phyloP scores from a whole-genome alignment of 2,888 invertebrate species.

The Tetragonula carbonaria region DNA sequence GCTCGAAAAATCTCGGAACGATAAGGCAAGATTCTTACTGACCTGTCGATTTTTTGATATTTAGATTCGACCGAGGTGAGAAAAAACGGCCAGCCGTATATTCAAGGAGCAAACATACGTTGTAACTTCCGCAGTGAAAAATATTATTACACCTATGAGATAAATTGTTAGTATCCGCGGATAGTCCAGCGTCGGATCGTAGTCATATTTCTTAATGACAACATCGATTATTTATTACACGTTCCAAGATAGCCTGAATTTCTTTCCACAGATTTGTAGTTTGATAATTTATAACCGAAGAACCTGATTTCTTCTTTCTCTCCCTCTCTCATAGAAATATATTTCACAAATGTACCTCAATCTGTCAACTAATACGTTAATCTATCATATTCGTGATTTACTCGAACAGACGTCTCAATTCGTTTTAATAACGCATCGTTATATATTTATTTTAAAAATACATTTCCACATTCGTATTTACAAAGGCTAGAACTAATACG shows the following conservation, averaged over 20 bases:
- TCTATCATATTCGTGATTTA: too few species aligned
- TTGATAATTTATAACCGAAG: background rate
- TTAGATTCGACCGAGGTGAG: background rate
- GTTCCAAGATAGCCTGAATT: background rate
- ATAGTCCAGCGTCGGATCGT: background rate
- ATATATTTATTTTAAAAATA: too few species aligned
- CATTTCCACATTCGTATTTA: too few species aligned
- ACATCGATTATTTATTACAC: background rate
- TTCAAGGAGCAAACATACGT: background rate
- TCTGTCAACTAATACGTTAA: too few species aligned
- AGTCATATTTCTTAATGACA: background rate
- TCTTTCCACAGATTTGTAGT: background rate
- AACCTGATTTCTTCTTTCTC: background rate
- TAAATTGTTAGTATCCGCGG: background rate
- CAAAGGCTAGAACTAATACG: too few species aligned
- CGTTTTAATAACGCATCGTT: too few species aligned
- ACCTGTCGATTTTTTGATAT: background rate
- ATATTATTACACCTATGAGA: constrained; percentile 16
- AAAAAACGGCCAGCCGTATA: background rate
- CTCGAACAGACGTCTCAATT: too few species aligned
- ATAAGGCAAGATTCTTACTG: background rate
- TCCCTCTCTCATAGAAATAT: too few species aligned
- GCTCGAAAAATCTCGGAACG: background rate
- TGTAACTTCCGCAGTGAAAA: background rate
- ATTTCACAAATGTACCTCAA: too few species aligned